Percentiles rank a stretch among this genome's conserved stretches.
Evolutionary conservation across 2,888 invertebrate species (phyloP).

Genomic region (Plebejus anna): DNA sequence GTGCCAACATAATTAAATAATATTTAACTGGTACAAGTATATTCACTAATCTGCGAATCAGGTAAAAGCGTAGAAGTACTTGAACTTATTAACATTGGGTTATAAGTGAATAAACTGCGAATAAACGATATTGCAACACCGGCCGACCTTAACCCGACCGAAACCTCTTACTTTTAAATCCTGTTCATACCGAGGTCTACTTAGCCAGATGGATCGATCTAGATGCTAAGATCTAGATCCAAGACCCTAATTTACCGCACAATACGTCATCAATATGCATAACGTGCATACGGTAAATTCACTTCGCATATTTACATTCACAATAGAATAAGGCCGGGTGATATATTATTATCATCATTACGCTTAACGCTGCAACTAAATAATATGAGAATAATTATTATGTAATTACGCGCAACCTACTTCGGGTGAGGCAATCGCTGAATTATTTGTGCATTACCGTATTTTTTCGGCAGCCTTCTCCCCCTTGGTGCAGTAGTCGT

Average conservation of each 20-base stretch:
- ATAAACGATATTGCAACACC: constrained; percentile 29
- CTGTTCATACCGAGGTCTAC: constrained; percentile 16
- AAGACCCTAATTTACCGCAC: neutral
- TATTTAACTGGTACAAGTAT: neutral
- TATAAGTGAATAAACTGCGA: constrained; percentile 14
- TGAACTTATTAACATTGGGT: constrained; percentile 26
- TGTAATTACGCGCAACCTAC: neutral
- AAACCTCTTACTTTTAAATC: constrained; percentile 44
- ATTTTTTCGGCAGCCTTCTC: constrained; percentile 49
- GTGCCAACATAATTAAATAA: neutral
- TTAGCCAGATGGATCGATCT: constrained; percentile 23
- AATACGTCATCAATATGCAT: neutral
- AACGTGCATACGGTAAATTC: neutral
- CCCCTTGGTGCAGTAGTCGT: constrained; percentile 75
- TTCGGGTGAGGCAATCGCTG: neutral
- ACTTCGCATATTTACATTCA: neutral
- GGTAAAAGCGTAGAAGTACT: constrained; percentile 26
- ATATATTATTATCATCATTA: neutral
- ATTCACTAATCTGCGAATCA: neutral
- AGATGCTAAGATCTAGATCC: neutral
- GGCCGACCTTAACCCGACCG: constrained; percentile 42
- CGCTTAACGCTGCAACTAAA: constrained; percentile 14
- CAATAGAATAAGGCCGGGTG: constrained; percentile 7
- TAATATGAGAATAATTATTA: neutral
- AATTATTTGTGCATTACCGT: constrained; percentile 41